These are phyloP conservation scores for Eulemur albifrons DNA, from an alignment of 2,797 vertebrate species.

Conservation along the genomic window DNA sequence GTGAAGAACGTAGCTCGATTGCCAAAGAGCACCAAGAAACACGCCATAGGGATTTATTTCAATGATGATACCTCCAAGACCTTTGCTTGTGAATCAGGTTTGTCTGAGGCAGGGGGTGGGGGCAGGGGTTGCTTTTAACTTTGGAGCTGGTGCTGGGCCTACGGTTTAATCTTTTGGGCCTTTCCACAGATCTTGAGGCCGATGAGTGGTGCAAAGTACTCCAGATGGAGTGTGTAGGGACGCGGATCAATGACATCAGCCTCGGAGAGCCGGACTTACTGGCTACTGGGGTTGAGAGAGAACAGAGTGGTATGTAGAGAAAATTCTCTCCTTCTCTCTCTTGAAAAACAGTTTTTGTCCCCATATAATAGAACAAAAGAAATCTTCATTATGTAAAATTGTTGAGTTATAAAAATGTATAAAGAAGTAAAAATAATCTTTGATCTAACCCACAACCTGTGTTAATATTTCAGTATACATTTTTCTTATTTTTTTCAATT, in stretches of 20 bases:
- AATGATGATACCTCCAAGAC: slow-evolving; percentile 87
- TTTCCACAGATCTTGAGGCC: slow-evolving; percentile 88
- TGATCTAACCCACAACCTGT: not conserved
- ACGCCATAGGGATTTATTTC: slow-evolving; percentile 87
- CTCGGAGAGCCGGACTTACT: slow-evolving; percentile 89
- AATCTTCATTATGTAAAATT: not conserved
- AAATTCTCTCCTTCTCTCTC: not conserved
- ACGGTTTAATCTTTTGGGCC: slow-evolving; percentile 67
- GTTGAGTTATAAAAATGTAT: not conserved
- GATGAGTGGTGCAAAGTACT: slow-evolving; percentile 91
- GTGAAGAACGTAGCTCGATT: slow-evolving; percentile 85
- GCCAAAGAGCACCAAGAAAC: slow-evolving; percentile 88
- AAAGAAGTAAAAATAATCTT: not conserved
- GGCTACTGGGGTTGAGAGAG: slow-evolving; percentile 88
- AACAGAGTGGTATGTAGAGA: slow-evolving; percentile 87
- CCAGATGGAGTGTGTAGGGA: slow-evolving; percentile 88
- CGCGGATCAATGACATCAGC: slow-evolving; percentile 85
- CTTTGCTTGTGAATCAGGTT: slow-evolving; percentile 91
- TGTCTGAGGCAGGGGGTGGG: not conserved
- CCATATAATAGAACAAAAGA: fast-evolving
- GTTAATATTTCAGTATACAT: not conserved
- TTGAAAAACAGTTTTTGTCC: not conserved
- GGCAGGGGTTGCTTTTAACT: not conserved
- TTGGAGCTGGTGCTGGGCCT: not conserved
- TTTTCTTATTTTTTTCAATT: not conserved